phyloP scores from a whole-genome alignment of 2,797 vertebrate genomes.

The Sciurus carolinensis region DNA sequence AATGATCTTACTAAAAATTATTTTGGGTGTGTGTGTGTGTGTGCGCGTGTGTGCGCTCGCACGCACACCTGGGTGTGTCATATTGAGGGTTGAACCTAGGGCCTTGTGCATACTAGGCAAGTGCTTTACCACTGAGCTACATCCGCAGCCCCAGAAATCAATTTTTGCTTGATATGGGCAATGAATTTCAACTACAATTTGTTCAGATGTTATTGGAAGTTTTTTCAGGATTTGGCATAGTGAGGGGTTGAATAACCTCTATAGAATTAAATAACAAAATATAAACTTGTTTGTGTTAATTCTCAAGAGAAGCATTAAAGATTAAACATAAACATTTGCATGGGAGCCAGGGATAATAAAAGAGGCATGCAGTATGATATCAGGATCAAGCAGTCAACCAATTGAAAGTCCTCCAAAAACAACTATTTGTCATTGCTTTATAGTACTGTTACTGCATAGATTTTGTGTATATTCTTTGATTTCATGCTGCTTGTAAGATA shows the following conservation, averaged over 20 bases:
- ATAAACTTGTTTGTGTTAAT: constrained; percentile 30
- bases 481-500: neutral
- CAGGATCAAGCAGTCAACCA: neutral
- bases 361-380: neutral
- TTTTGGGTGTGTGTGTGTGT: no score
- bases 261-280: neutral
- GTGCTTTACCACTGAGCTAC: no score
- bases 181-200: neutral
- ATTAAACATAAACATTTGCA: neutral
- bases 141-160: neutral
- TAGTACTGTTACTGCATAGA: neutral
- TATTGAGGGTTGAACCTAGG: no score
- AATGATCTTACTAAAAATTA: neutral
- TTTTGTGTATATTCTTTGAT: neutral
- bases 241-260: neutral
- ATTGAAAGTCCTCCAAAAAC: neutral
- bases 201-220: neutral
- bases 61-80: no score
- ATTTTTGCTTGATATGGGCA: neutral
- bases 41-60: no score
- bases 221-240: neutral
- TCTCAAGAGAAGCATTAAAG: neutral
- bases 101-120: no score
- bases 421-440: neutral
- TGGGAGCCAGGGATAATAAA: neutral